Percentiles rank a stretch among this genome's conserved stretches.
These are phyloP conservation scores for Larimichthys polyactis DNA, from an alignment of 2,113 vertebrate species.

Conservation along the genomic window DNA sequence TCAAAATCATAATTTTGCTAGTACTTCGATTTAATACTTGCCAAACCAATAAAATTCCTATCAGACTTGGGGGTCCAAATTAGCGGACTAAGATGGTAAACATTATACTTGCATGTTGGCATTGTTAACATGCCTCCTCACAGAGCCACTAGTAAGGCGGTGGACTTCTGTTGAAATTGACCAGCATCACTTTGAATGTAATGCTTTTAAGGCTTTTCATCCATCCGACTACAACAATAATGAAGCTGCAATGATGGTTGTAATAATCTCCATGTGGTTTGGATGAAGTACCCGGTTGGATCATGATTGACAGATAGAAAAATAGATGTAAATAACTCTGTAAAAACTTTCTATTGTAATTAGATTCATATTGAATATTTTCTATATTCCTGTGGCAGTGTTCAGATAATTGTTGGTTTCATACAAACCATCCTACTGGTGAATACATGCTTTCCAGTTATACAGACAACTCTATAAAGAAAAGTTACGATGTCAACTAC, in stretches of 20 bases:
- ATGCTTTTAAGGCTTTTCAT: not conserved
- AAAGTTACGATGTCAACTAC: not conserved
- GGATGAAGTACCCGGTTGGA: not conserved
- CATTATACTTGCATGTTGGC: not conserved
- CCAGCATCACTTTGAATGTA: not conserved
- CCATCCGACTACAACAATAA: not conserved
- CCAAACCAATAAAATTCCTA: not conserved
- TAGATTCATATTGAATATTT: not conserved
- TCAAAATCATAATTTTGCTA: too few species aligned
- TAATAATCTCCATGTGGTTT: not conserved
- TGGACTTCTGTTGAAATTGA: not conserved
- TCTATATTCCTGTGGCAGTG: not conserved
- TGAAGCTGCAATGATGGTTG: not conserved
- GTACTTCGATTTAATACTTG: not conserved
- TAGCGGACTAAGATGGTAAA: too few species aligned
- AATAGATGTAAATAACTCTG: not conserved
- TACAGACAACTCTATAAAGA: conserved; percentile 7
- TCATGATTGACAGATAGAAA: not conserved
- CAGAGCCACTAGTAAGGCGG: too few species aligned
- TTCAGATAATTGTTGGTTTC: not conserved
- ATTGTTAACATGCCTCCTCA: not conserved
- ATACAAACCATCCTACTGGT: not conserved
- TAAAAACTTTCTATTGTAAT: not conserved
- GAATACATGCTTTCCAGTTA: not conserved
- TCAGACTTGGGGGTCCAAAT: not conserved